A percentile compares a stretch with the other conserved stretches of the same genome.
phyloP scores from a whole-genome alignment of 2,797 vertebrate genomes.

The Pseudomugil gertrudae region DNA sequence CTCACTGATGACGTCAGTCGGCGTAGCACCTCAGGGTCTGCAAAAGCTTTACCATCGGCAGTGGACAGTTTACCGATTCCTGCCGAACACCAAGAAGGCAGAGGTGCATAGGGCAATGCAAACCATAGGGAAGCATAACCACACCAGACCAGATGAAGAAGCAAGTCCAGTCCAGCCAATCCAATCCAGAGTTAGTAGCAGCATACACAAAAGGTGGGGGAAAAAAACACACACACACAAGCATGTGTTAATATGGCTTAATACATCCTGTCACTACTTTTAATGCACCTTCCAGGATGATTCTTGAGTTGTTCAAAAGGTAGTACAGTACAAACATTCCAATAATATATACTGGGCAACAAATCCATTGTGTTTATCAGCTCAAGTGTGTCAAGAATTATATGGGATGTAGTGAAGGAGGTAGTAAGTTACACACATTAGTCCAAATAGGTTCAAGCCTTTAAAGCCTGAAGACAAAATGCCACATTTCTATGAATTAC shows the following conservation, averaged over 20 bases:
- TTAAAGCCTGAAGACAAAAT: slow-evolving; percentile 39
- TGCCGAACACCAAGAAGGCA: slow-evolving; percentile 84
- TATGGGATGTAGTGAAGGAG: slow-evolving; percentile 20
- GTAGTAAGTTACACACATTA: slow-evolving; percentile 11
- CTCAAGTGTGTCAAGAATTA: background rate
- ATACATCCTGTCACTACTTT: slow-evolving; percentile 43
- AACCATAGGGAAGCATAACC: slow-evolving; percentile 81
- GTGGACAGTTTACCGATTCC: slow-evolving; percentile 99
- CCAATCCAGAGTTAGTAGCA: slow-evolving; percentile 82
- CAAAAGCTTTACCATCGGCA: slow-evolving; percentile 99
- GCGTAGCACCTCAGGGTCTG: slow-evolving; percentile 98
- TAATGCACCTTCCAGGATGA: slow-evolving; percentile 50
- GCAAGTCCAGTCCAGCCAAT: slow-evolving; percentile 81
- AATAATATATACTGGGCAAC: slow-evolving; percentile 6
- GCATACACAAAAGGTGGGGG: slow-evolving; percentile 59
- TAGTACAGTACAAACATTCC: slow-evolving; percentile 19
- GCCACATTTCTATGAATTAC: slow-evolving; percentile 59
- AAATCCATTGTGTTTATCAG: background rate
- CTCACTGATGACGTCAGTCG: slow-evolving; percentile 98
- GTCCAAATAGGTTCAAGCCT: slow-evolving; percentile 10
- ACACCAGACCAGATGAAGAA: slow-evolving; percentile 82
- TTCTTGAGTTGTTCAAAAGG: slow-evolving; percentile 23
- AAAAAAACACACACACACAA: slow-evolving; percentile 70
- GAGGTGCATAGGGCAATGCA: slow-evolving; percentile 82
- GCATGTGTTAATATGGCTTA: slow-evolving; percentile 75